phyloP scores from a whole-genome alignment of 2,888 invertebrate species.

The Callyntrura guangdongensis region DNA sequence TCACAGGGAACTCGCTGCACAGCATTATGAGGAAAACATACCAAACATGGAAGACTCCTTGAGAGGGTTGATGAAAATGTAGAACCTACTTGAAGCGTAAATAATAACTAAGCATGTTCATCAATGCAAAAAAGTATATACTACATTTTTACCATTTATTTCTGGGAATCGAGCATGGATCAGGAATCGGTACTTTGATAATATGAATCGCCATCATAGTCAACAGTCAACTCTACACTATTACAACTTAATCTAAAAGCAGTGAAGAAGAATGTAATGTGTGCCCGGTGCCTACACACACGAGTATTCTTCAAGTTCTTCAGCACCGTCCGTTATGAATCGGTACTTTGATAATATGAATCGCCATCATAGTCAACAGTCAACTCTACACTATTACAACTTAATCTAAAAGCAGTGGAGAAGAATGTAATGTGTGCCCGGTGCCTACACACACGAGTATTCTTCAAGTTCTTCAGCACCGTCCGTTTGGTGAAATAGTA shows the following conservation, averaged over 20 bases:
- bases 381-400: constrained; percentile 10
- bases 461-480: constrained; percentile 20
- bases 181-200: constrained; percentile 40
- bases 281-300: constrained; percentile 24
- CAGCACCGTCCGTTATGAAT: constrained; percentile 17
- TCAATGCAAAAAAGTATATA: constrained; percentile 23
- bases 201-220: constrained; percentile 9
- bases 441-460: constrained; percentile 51
- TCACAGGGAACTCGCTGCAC: neutral
- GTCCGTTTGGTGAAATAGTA: constrained; percentile 9
- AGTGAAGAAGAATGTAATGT: constrained; percentile 58
- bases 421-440: constrained; percentile 42
- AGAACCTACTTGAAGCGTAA: neutral
- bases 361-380: constrained; percentile 30
- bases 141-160: constrained; percentile 14
- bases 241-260: constrained; percentile 45
- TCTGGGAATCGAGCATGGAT: constrained; percentile 38
- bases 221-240: neutral
- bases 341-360: constrained; percentile 43
- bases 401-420: constrained; percentile 58
- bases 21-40: neutral
- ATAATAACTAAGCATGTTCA: neutral
- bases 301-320: constrained; percentile 42
- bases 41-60: neutral
- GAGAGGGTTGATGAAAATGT: neutral